Evolutionary conservation across 2,797 vertebrate genomes (phyloP).

Genomic region (Protosalanx chinensis): DNA sequence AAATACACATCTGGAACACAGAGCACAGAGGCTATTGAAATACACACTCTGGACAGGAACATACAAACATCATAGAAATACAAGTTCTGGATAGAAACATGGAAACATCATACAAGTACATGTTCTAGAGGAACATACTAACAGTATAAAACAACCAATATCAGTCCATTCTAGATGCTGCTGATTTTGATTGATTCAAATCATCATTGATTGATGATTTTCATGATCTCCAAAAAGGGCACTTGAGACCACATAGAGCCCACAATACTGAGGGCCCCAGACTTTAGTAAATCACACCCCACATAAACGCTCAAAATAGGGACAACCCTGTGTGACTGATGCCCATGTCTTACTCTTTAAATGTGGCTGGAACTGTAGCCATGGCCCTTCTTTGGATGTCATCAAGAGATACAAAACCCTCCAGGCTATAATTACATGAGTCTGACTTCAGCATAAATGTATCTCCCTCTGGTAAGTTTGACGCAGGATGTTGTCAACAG

Average conservation of each 20-base stretch:
- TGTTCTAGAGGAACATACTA: not conserved
- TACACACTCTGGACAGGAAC: not conserved
- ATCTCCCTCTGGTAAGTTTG: not conserved
- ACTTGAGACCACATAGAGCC: slow-evolving; percentile 60
- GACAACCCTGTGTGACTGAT: slow-evolving; percentile 41
- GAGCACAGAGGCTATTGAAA: not conserved
- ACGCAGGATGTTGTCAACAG: not conserved
- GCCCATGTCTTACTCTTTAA: slow-evolving; percentile 34
- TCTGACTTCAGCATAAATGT: too few relatives aligned
- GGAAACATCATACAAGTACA: too few relatives aligned
- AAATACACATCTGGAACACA: slow-evolving; percentile 87
- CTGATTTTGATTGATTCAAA: too few relatives aligned
- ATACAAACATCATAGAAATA: not conserved
- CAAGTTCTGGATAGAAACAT: too few relatives aligned
- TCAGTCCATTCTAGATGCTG: not conserved
- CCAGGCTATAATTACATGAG: too few relatives aligned
- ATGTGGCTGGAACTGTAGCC: too few relatives aligned
- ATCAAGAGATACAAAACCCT: too few relatives aligned
- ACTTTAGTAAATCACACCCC: slow-evolving; percentile 53
- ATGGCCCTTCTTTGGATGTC: too few relatives aligned
- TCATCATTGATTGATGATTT: too few relatives aligned
- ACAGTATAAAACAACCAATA: not conserved
- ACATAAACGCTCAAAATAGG: slow-evolving; percentile 67
- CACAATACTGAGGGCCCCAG: slow-evolving; percentile 55
- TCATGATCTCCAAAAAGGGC: slow-evolving; percentile 49